These are phyloP conservation scores for Dryobota labecula DNA, from an alignment of 2,888 invertebrate species.

Conservation along the genomic window DNA sequence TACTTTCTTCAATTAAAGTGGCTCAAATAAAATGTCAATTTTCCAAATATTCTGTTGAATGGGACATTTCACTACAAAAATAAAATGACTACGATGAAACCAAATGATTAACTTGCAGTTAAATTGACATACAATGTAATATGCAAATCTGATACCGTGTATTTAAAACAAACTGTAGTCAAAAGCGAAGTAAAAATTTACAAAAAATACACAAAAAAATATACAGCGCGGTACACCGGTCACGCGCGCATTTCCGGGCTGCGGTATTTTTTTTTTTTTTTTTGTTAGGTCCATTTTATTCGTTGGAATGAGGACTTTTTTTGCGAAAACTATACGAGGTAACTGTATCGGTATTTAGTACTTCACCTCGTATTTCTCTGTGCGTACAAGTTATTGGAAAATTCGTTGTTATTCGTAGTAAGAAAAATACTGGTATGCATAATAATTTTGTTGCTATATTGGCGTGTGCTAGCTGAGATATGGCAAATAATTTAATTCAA, in stretches of 20 bases:
- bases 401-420: neutral
- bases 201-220: slow-evolving; percentile 35
- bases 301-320: slow-evolving; percentile 53
- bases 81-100: neutral
- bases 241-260: slow-evolving; percentile 56
- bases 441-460: no score
- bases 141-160: slow-evolving; percentile 45
- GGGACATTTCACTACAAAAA: neutral
- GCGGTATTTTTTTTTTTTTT: slow-evolving; percentile 40
- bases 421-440: neutral
- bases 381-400: slow-evolving; percentile 15
- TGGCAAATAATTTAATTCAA: no score
- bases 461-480: no score
- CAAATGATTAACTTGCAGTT: slow-evolving; percentile 20
- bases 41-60: neutral
- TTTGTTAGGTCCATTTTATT: slow-evolving; percentile 49
- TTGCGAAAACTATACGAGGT: slow-evolving; percentile 47
- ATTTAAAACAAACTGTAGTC: slow-evolving; percentile 55
- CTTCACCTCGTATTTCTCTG: slow-evolving; percentile 25
- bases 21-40: neutral
- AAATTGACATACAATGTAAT: slow-evolving; percentile 37
- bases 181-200: slow-evolving; percentile 52
- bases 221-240: slow-evolving; percentile 46
- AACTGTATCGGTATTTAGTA: slow-evolving; percentile 49
- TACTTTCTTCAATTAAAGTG: neutral